Evolutionary conservation across 2,113 vertebrate species (phyloP), one percentile per base, ranked within the genome.

Genomic region (Stomatorhinus ivindoensis): DNA sequence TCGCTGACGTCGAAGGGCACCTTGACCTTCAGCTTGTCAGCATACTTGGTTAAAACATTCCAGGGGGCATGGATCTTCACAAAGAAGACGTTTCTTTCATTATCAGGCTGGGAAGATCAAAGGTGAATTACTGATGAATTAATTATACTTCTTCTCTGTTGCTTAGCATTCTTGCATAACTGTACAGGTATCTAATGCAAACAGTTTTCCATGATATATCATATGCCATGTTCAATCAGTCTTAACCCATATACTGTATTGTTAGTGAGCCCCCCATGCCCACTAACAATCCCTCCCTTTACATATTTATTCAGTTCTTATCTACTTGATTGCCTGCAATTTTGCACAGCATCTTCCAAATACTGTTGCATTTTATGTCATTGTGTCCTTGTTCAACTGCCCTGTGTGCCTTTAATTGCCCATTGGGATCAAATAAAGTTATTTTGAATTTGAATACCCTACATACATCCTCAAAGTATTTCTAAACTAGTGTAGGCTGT

Each of bases 41-140:
- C 98, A 0, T 98, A 98, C 0, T 96, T 98, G 91, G 96, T 94
- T 90, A 99, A 93, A 15, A 99, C 97, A 11, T 98, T 97, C 98
- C 98, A 99, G 0, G 98, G 97, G 0, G 98, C 97, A 0, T 99
- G 98, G 89, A 99, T 97, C 95, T 99, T 99, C 88, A 99, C 92
- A 93, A 97, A 99, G 88, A 96, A 98, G 0, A 97, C 98, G 93
- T 95, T 98, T 8, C 95, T 95, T 88, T 98, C 97, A 92, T 99
- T 98, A 0, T 98, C 97, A 48, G 97, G 96, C 98, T 99, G 90
- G 65, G 48, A 53, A 24, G 15, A 53, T 13, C 27, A 69, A 39
- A 21, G 50, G 48, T 53, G 5, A 53, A 47, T 19, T 53, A 53
- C 27, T 53, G 15, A 10, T 39, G 27, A 47, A 47, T 53, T 15